A percentile compares a stretch with the other conserved stretches of the same genome.
These are phyloP conservation scores for Trichacis sp. DNA, from an alignment of 2,888 invertebrate genomes.

Conservation along the genomic window DNA sequence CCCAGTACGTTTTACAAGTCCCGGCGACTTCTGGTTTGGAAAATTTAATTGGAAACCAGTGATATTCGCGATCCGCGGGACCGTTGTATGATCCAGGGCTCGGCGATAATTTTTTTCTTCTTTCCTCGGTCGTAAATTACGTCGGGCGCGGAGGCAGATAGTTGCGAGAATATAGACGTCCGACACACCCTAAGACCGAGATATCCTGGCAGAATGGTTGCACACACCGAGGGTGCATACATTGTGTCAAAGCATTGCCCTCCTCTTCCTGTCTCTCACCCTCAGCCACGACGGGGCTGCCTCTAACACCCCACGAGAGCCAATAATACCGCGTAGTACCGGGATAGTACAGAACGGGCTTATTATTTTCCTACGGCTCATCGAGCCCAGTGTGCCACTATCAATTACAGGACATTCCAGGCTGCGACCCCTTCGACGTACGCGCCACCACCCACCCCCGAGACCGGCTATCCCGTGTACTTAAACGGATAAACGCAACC, in stretches of 20 bases:
- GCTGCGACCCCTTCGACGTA: constrained; percentile 38
- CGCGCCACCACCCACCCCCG: constrained; percentile 42
- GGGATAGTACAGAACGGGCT: constrained; percentile 57
- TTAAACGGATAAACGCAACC: constrained; percentile 64
- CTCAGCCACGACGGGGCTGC: constrained; percentile 43
- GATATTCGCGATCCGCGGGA: not conserved
- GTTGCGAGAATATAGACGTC: constrained; percentile 46
- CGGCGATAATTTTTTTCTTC: constrained; percentile 31
- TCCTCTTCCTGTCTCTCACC: constrained; percentile 45
- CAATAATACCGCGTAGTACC: constrained; percentile 60
- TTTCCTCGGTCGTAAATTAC: constrained; percentile 1
- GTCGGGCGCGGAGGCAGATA: constrained; percentile 20
- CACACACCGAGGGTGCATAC: constrained; percentile 63
- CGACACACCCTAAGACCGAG: constrained; percentile 55
- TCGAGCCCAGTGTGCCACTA: constrained; percentile 65
- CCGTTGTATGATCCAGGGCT: not conserved
- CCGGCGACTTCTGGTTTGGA: constrained; percentile 4
- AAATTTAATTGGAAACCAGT: constrained; percentile 11
- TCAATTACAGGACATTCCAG: constrained; percentile 67
- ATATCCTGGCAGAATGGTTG: constrained; percentile 54
- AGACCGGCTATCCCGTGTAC: constrained; percentile 47
- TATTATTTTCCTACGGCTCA: constrained; percentile 69
- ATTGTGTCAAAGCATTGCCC: constrained; percentile 55
- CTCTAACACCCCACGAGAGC: constrained; percentile 56
- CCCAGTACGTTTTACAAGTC: constrained; percentile 2